Evolutionary conservation across 2,888 invertebrate genomes (phyloP).

Genomic region (Plagodis pulveraria): DNA sequence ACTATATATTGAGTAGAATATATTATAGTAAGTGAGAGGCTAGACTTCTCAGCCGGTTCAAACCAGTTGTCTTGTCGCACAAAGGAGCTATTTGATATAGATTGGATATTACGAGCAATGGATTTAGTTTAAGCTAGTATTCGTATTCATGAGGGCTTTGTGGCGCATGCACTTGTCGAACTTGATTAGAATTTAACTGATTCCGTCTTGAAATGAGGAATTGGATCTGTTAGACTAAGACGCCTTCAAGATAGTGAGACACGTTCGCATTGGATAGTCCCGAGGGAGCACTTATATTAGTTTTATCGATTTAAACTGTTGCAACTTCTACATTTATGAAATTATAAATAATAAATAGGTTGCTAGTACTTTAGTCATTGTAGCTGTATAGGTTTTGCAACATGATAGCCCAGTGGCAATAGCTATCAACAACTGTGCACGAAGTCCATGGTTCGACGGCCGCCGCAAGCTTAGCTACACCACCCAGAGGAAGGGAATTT

Average conservation of each 20-base stretch:
- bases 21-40: slow-evolving; percentile 13
- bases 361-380: too few species aligned
- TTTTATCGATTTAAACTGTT: too few species aligned
- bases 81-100: slow-evolving; percentile 35
- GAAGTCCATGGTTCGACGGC: too few species aligned
- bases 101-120: slow-evolving; percentile 30
- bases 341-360: too few species aligned
- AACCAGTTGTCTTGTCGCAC: slow-evolving; percentile 24
- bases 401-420: too few species aligned
- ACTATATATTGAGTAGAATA: slow-evolving; percentile 1
- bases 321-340: too few species aligned
- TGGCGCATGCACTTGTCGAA: slow-evolving; percentile 14
- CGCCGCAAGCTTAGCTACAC: too few species aligned
- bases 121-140: slow-evolving; percentile 28
- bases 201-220: background rate
- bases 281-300: too few species aligned
- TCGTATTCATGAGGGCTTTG: slow-evolving; percentile 28
- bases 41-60: slow-evolving; percentile 16
- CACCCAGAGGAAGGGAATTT: too few species aligned
- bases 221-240: slow-evolving; percentile 1
- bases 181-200: slow-evolving; percentile 9
- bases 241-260: background rate
- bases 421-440: too few species aligned
- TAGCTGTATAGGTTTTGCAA: too few species aligned
- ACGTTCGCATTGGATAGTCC: background rate